A percentile compares a stretch with the other conserved stretches of the same genome.
Evolutionary conservation across 2,888 invertebrate genomes (phyloP).

Genomic region (Agelastica alni): DNA sequence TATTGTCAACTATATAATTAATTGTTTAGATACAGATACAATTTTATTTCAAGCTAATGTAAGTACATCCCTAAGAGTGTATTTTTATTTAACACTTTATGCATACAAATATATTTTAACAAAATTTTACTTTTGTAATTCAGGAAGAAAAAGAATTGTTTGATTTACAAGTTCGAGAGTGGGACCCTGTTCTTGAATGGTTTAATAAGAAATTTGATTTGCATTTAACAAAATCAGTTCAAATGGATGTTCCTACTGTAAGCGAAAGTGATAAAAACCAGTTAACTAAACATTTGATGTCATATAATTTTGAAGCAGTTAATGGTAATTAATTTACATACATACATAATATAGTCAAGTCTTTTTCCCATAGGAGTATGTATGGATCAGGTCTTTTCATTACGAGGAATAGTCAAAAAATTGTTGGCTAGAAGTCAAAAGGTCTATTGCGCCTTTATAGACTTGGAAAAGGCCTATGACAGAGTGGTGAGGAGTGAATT

Average conservation of each 20-base stretch:
- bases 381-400: no score
- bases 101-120: slow-evolving; percentile 4
- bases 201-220: slow-evolving; percentile 81
- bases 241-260: slow-evolving; percentile 72
- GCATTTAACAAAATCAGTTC: slow-evolving; percentile 70
- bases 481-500: no score
- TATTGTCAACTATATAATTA: slow-evolving; percentile 76
- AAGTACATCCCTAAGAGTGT: slow-evolving; percentile 47
- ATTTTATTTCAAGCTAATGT: slow-evolving; percentile 76
- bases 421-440: no score
- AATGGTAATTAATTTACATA: no score
- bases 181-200: slow-evolving; percentile 91
- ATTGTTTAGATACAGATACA: slow-evolving; percentile 82
- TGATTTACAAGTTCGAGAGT: slow-evolving; percentile 76
- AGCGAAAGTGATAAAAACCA: slow-evolving; percentile 67
- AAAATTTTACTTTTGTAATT: slow-evolving; percentile 20
- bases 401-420: no score
- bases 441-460: no score
- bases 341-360: no score
- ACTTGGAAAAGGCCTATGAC: no score
- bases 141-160: slow-evolving; percentile 81
- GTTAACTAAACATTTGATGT: slow-evolving; percentile 76
- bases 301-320: slow-evolving; percentile 79
- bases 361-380: no score
- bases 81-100: not conserved